Evolutionary conservation across 53 echinoderm and acorn worm species (phyloP).

Genomic region (Stichopus horrens): DNA sequence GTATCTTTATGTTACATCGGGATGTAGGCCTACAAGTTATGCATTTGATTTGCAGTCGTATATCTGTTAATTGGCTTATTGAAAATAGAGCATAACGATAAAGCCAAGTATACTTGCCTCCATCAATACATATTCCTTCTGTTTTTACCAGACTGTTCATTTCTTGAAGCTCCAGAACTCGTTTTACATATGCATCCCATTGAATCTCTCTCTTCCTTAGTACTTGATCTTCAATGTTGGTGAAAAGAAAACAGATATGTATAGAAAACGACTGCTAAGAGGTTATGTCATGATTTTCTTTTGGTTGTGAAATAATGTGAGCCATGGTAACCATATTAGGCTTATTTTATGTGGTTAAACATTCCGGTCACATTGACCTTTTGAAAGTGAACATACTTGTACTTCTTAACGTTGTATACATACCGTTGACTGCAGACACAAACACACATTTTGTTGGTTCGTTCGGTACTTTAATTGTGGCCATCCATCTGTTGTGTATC

Average conservation of each 20-base stretch:
- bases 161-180: constrained; percentile 25
- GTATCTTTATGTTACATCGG: neutral
- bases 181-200: constrained; percentile 29
- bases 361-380: too few relatives aligned
- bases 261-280: too few relatives aligned
- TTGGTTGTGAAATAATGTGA: too few relatives aligned
- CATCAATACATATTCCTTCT: constrained; percentile 30
- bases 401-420: neutral
- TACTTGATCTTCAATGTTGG: neutral
- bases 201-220: constrained; percentile 15
- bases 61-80: neutral
- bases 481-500: constrained; percentile 40
- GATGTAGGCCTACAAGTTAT: neutral
- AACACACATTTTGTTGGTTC: constrained; percentile 33
- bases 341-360: too few relatives aligned
- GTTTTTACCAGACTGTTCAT: constrained; percentile 14
- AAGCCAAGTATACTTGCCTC: neutral
- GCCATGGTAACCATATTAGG: too few relatives aligned
- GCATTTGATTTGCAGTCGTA: too few relatives aligned
- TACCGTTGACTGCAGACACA: constrained; percentile 30
- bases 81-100: neutral
- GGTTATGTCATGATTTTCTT: too few relatives aligned
- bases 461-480: constrained; percentile 14
- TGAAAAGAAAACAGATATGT: too few relatives aligned
- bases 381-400: too few relatives aligned